These are phyloP conservation scores for Polymixis lichenea DNA, from an alignment of 2,888 invertebrate species.

Conservation along the genomic window DNA sequence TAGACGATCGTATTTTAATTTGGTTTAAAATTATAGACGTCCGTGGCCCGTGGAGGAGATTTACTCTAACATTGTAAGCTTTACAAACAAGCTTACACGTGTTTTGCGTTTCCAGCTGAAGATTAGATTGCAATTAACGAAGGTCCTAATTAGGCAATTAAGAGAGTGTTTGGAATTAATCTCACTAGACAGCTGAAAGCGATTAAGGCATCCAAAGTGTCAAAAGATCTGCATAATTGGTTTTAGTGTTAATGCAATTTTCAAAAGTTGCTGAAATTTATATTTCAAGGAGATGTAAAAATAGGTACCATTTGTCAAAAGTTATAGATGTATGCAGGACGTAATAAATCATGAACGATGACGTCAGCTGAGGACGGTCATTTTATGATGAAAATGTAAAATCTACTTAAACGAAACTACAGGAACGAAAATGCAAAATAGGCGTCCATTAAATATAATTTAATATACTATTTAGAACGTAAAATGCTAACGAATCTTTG, in stretches of 20 bases:
- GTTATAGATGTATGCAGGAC: background rate
- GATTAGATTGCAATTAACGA: constrained; percentile 30
- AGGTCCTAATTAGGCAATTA: constrained; percentile 49
- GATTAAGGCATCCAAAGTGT: constrained; percentile 26
- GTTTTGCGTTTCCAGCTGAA: constrained; percentile 18
- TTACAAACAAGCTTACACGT: constrained; percentile 5
- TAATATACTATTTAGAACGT: constrained; percentile 33
- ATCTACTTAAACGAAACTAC: constrained; percentile 13
- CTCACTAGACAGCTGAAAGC: constrained; percentile 44
- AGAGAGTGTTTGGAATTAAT: constrained; percentile 31
- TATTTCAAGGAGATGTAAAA: background rate
- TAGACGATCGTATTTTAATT: background rate
- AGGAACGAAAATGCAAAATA: constrained; percentile 29
- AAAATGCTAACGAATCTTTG: constrained; percentile 57
- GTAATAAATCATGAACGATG: background rate
- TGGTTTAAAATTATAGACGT: background rate
- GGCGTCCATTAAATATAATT: constrained; percentile 21
- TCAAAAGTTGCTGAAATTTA: background rate
- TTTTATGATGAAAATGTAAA: constrained; percentile 6
- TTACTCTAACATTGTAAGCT: background rate
- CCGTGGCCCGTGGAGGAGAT: background rate
- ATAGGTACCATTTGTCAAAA: background rate
- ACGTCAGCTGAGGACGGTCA: background rate
- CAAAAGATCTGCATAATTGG: constrained; percentile 25
- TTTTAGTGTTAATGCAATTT: constrained; percentile 14